Evolutionary conservation across 2,888 invertebrate species (phyloP).

Genomic region (Abrostola triplasia): DNA sequence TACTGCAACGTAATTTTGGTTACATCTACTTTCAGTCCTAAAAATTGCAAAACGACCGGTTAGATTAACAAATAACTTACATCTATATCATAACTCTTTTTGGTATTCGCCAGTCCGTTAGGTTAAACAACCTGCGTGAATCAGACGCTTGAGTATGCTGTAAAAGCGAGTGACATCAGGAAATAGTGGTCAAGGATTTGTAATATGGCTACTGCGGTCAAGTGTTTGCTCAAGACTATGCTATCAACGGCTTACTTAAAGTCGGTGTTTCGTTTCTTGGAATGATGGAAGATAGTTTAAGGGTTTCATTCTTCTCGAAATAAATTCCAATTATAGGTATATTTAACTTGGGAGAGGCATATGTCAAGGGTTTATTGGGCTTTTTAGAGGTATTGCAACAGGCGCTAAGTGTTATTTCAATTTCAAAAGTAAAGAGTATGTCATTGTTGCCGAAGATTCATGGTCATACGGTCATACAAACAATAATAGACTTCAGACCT

Average conservation of each 20-base stretch:
- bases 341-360: too few species aligned
- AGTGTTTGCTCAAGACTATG: conserved; percentile 39
- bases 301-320: too few species aligned
- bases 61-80: neutral
- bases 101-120: conserved; percentile 1
- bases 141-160: conserved; percentile 41
- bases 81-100: neutral
- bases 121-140: conserved; percentile 54
- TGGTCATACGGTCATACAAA: neutral
- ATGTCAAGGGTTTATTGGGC: too few species aligned
- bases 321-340: too few species aligned
- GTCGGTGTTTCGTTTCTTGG: neutral
- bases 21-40: too few species aligned
- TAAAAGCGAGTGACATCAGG: conserved; percentile 39
- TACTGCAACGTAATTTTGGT: too few species aligned
- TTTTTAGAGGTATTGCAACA: too few species aligned
- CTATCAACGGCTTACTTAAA: conserved; percentile 10
- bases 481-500: neutral
- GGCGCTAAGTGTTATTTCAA: too few species aligned
- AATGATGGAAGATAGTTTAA: too few species aligned
- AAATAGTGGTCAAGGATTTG: conserved; percentile 47
- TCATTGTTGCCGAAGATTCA: neutral
- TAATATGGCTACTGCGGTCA: conserved; percentile 29
- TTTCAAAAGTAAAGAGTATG: neutral
- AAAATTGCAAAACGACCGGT: too few species aligned